phyloP scores from a whole-genome alignment of 2,888 invertebrate species.

The Meteorus colon region DNA sequence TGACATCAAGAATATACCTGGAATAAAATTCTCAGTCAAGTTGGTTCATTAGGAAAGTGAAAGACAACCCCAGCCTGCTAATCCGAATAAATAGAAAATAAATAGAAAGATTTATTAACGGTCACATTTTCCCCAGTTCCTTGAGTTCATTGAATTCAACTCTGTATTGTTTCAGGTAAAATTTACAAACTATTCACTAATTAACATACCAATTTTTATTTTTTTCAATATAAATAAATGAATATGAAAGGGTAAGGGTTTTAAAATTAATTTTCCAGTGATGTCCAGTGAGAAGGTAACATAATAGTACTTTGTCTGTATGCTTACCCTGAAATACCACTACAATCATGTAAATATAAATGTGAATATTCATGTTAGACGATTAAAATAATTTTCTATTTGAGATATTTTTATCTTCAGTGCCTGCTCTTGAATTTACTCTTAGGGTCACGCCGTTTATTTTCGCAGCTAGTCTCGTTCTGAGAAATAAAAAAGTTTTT shows the following conservation, averaged over 20 bases:
- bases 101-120: background rate
- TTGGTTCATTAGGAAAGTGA: background rate
- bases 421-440: background rate
- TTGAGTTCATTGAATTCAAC: background rate
- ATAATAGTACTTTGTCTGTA: too few relatives aligned
- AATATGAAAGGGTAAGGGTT: too few relatives aligned
- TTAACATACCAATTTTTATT: too few relatives aligned
- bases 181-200: background rate
- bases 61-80: background rate
- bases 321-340: too few relatives aligned
- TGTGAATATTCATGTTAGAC: background rate
- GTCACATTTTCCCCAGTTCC: background rate
- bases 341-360: too few relatives aligned
- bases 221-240: too few relatives aligned
- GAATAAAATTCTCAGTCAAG: background rate
- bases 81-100: background rate
- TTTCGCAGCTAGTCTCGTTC: background rate
- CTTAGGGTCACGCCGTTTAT: slow-evolving; percentile 3
- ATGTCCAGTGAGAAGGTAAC: too few relatives aligned
- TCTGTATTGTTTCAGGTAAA: background rate
- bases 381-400: background rate
- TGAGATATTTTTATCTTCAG: background rate
- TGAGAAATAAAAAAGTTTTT: background rate
- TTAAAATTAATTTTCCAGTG: too few relatives aligned
- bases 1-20: background rate